Base-by-base conservation (phyloP, 2,888 invertebrate genomes). In the Ectemnius continuus region DNA sequence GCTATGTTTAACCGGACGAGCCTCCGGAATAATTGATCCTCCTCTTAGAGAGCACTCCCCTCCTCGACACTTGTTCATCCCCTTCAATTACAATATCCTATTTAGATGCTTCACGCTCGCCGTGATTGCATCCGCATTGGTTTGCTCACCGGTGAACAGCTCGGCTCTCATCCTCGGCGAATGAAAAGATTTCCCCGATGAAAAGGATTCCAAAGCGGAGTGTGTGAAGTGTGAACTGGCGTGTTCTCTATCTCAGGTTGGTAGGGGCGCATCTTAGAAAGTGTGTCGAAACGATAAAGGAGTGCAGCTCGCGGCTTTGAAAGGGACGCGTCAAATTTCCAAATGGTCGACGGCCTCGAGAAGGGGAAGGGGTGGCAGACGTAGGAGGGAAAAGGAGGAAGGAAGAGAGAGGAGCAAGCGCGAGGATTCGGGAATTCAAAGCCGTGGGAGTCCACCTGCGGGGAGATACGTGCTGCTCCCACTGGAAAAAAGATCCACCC, bases 231-330 rank as follows among this genome's bases (percentile, higher is more conserved):
- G 36, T 36, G 36, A 36, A 36, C 8, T 11, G 36, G 36, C 36
- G 36, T 11, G 36, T 11, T 36, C 36, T 36, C 36, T 36, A 36
- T 36, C 48, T 18, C 26, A 56, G n/a, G 36, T 36, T 36, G 48
- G n/a, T 28, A 45, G 57, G 46, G 46, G 36, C 46, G 63, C 68
- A 70, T 56, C 67, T 67, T 67, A 18, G 74, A 82, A 82, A 86
- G 84, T 84, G 85, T 86, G 85, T 88, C 85, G 84, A 86, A 88
- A 86, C 83, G 84, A 88, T 87, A 87, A 87, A 87, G 77, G 84
- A 83, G 77, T 85, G 84, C 82, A 67, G 65, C 4, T 28, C 13
- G 18, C 4, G n/a, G 63, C 63, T 78, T 74, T 16, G 78, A 79
- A 73, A 79, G 78, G 78, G 74, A 75, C 81, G 84, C 80, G 83